Base-by-base conservation (phyloP, 1,140 invertebrate species). In the Zaprionus nigranus region DNA sequence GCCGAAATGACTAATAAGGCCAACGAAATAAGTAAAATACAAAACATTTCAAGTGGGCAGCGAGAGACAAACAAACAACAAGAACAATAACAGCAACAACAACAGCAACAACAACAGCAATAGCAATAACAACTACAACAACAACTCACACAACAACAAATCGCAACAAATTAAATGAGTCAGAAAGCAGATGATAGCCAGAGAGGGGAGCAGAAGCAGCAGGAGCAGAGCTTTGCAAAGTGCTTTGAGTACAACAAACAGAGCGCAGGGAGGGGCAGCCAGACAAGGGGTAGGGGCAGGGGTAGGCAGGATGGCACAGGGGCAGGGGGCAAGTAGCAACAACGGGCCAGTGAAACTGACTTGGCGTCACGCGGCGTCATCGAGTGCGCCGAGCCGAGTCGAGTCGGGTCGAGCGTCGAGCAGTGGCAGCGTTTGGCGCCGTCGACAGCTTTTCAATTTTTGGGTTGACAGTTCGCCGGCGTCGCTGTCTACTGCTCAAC, bases 1-100 rank as follows among this genome's bases (percentile, higher is more conserved):
- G 58, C 75, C 69, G 15, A 43, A 84, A 71, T 86, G 83, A 86
- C 82, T 86, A 86, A 86, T 79, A 82, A 65, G 64, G 70, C 66
- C 46, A 57, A 63, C 20, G 51, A 62, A 62, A 74, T 22, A 38
- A 36, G 20, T 40, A 54, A 67, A 53, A 22, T 17, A 40, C 38
- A 64, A 53, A 60, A 49, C 63, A 67, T 65, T 72, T 66, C 17
- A 67, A 74, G 54, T 53, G 36, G 68, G 54, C 78, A 60, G 43
- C 54, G 24, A 60, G 61, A 71, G 59, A 71, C 56, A 66, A 60
- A 66, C 12, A 72, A n/a, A 53, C 30, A 28, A 9, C 24, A 15
- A 61, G 17, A 68, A 24, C n/a, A n/a, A n/a, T n/a, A n/a, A n/a
- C n/a, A 15, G 56, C 22, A 68, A 24, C 36, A 28, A 40, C 71